Conservation (phyloP, 2,797 vertebrate genomes). For the Rhynchotus rufescens region DNA sequence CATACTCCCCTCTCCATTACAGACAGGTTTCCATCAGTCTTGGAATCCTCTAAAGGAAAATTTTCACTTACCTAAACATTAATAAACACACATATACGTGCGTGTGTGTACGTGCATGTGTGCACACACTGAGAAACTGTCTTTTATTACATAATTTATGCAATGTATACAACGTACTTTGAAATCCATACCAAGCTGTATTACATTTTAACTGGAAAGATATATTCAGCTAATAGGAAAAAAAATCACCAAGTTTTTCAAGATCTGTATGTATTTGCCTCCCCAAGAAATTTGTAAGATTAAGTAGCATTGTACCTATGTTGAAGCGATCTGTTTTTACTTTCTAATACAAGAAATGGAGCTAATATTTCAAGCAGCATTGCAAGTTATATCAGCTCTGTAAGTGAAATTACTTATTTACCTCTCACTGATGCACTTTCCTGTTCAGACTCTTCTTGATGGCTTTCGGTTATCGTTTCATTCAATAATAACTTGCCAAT, state of each 20-base stretch:
- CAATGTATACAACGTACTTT: neutral
- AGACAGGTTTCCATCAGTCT: conserved; percentile 3
- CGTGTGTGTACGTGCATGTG: neutral
- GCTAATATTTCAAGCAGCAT: neutral
- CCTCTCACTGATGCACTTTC: conserved; percentile 42
- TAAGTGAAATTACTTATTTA: conserved; percentile 25
- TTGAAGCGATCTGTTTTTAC: neutral
- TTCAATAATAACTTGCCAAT: conserved; percentile 79
- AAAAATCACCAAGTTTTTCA: neutral
- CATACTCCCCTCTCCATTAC: neutral
- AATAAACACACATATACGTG: neutral
- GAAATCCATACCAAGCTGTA: neutral
- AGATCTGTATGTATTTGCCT: neutral
- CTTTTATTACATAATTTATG: neutral
- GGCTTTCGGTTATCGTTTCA: conserved; percentile 48
- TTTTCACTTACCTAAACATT: neutral
- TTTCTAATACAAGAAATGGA: conserved; percentile 23
- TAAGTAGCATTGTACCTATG: neutral
- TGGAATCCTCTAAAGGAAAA: neutral
- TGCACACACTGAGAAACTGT: neutral
- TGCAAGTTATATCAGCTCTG: neutral
- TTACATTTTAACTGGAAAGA: neutral
- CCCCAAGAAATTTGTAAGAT: neutral
- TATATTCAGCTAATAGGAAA: neutral
- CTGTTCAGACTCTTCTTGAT: neutral